These are phyloP conservation scores for Betta splendens DNA, from an alignment of 2,797 vertebrate species.

Conservation along the genomic window DNA sequence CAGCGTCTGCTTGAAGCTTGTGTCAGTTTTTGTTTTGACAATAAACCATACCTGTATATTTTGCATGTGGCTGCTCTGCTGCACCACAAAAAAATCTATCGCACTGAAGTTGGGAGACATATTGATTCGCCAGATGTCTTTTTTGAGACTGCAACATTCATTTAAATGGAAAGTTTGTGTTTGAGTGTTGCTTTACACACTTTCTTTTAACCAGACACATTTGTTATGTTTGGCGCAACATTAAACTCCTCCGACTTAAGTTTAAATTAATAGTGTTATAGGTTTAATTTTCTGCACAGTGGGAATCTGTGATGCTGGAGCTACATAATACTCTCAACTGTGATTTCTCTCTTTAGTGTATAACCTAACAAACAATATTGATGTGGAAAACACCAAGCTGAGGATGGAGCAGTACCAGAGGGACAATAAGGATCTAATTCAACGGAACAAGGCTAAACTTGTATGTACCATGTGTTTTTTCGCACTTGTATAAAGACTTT, in stretches of 20 bases:
- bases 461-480: slow-evolving; percentile 75
- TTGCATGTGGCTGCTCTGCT: neutral
- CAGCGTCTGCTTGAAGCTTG: neutral
- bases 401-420: slow-evolving; percentile 96
- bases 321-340: neutral
- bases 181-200: slow-evolving; percentile 4
- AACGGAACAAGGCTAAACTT: slow-evolving; percentile 94
- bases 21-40: neutral
- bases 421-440: slow-evolving; percentile 94
- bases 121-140: slow-evolving; percentile 22
- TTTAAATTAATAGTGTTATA: slow-evolving; percentile 10
- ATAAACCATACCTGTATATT: neutral
- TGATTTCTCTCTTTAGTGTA: slow-evolving; percentile 82
- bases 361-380: slow-evolving; percentile 95
- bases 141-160: slow-evolving; percentile 3
- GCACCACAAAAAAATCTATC: neutral
- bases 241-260: neutral
- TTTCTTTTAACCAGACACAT: slow-evolving; percentile 2
- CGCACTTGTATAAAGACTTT: neutral
- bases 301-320: neutral
- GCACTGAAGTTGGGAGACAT: slow-evolving; percentile 7
- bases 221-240: slow-evolving; percentile 10
- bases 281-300: slow-evolving; percentile 6
- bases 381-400: slow-evolving; percentile 93
- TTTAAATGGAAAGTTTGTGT: slow-evolving; percentile 12